Base-by-base conservation (phyloP, 2,888 invertebrate species). In the Ferdinandea cuprea region DNA sequence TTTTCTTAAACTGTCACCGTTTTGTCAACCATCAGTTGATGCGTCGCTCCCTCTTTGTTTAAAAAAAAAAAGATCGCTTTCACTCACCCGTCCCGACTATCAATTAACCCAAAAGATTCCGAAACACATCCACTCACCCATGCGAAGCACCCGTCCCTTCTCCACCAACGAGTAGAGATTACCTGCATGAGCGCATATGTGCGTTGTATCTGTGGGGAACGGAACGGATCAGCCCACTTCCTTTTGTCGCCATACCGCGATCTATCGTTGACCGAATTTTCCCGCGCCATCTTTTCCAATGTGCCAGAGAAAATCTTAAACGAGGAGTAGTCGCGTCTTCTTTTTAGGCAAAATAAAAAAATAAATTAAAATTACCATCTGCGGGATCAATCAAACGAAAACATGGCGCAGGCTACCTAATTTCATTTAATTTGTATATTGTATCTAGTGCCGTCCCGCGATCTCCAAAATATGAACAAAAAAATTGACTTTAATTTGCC, bases 361-460 rank as follows among this genome's bases (percentile, higher is more conserved):
- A 13, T 52, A 15, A 7, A 17, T 7, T 44, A 15, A 87, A 87
- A 85, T 86, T 86, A 87, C 87, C 89, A 89, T 88, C 88, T 90
- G 90, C 86, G 88, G 87, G 87, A 86, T 87, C 88, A 88, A 89
- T 89, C 89, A 88, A 88, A 87, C 87, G 88, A 83, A 83, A 83
- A 83, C 83, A 83, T 78, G 83, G 83, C 83, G 77, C 83, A 83
- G 83, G 77, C 83, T 78, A 83, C 83, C 78, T 78, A 83, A 83
- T 83, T 83, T 78, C 83, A 83, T 73, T 78, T 83, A 83, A 83
- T 83, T 83, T 54, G 68, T 83, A 65, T 71, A 78, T 83, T 54
- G 68, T 83, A 65, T 71, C 83, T 68, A 72, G 30, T 15, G 5
- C 61, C 65, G 77, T 77, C 83, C 68, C 78, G 83, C 68, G 72